Evolutionary conservation across 2,797 vertebrate genomes (phyloP).

Genomic region (Capromys pilorides): DNA sequence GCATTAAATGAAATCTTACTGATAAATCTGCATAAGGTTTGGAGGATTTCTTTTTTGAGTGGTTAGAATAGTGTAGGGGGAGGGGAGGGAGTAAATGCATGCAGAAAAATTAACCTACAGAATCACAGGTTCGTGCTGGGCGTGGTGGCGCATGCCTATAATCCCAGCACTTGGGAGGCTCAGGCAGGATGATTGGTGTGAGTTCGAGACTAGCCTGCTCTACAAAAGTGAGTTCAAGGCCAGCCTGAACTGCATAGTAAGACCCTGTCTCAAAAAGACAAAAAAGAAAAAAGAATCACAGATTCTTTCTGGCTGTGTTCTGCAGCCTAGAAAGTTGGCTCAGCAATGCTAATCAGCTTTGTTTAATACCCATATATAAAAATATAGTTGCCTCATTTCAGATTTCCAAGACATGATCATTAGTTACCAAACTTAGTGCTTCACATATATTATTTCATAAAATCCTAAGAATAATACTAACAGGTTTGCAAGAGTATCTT

Average conservation of each 20-base stretch:
- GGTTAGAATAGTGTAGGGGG: neutral
- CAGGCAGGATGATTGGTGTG: too few species aligned
- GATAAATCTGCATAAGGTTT: neutral
- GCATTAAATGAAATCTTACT: neutral
- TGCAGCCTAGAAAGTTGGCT: slow-evolving; percentile 4
- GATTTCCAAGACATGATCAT: slow-evolving; percentile 14
- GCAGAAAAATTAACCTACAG: slow-evolving; percentile 34
- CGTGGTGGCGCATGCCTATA: too few species aligned
- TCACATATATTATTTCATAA: neutral
- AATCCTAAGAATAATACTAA: neutral
- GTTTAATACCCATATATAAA: neutral
- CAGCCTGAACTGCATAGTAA: too few species aligned
- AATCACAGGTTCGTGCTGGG: neutral
- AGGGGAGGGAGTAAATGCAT: neutral
- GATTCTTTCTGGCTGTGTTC: neutral
- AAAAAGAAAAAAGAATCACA: neutral
- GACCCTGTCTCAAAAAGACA: too few species aligned
- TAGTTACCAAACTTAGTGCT: slow-evolving; percentile 25
- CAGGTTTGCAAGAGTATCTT: neutral
- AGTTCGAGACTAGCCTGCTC: too few species aligned
- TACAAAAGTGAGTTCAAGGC: too few species aligned
- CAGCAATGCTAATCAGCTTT: slow-evolving; percentile 7
- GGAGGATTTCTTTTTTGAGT: neutral
- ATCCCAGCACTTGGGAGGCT: too few species aligned
- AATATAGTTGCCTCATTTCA: neutral